These are phyloP conservation scores for Drosophila rellima DNA, from an alignment of 2,888 invertebrate genomes.

Conservation along the genomic window DNA sequence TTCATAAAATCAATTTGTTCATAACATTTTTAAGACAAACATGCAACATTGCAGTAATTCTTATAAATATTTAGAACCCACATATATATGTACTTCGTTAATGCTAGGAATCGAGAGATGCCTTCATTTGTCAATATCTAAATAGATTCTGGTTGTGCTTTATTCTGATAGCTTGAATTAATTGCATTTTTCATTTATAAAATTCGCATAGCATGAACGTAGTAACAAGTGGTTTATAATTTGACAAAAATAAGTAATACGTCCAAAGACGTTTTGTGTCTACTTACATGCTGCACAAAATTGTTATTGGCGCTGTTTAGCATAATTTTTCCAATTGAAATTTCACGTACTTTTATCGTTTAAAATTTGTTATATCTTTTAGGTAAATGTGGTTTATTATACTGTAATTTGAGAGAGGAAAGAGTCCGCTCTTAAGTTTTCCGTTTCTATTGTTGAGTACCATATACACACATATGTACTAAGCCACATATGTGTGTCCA, in stretches of 20 bases:
- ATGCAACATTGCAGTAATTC: slow-evolving; percentile 13
- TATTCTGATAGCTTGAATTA: neutral
- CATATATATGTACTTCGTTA: slow-evolving; percentile 13
- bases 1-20: neutral
- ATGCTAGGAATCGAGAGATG: slow-evolving; percentile 1
- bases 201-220: slow-evolving; percentile 20
- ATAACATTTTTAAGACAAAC: slow-evolving; percentile 1
- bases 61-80: slow-evolving; percentile 1
- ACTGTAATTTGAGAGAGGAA: slow-evolving; percentile 30
- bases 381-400: slow-evolving; percentile 2
- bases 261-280: slow-evolving; percentile 54
- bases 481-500: slow-evolving; percentile 1
- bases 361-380: slow-evolving; percentile 24
- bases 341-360: slow-evolving; percentile 47
- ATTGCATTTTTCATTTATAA: neutral
- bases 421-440: slow-evolving; percentile 16
- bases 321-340: slow-evolving; percentile 73
- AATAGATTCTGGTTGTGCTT: neutral
- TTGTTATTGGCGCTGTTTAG: slow-evolving; percentile 76
- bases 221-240: slow-evolving; percentile 8
- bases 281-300: slow-evolving; percentile 80
- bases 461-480: slow-evolving; percentile 5
- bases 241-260: slow-evolving; percentile 30
- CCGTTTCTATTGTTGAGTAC: slow-evolving; percentile 11
- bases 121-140: neutral